These are phyloP conservation scores for Montifringilla adamsi DNA, from an alignment of 2,113 vertebrate genomes.

Conservation along the genomic window DNA sequence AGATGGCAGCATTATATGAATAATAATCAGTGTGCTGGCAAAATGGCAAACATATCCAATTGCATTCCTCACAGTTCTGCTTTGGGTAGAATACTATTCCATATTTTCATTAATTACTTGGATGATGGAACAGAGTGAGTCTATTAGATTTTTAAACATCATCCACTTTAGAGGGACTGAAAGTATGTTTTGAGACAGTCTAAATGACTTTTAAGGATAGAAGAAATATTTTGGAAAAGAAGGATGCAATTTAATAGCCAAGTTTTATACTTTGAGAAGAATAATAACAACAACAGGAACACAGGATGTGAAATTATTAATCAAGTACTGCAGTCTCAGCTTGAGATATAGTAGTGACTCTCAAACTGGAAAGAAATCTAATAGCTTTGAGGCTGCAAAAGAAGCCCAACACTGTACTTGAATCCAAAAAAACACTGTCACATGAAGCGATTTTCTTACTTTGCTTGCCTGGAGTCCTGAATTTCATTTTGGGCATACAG, in stretches of 20 bases:
- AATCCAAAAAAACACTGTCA: not conserved
- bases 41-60: not conserved
- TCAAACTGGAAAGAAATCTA: not conserved
- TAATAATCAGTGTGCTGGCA: not conserved
- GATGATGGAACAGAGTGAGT: not conserved
- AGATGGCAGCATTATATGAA: not conserved
- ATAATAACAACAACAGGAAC: not conserved
- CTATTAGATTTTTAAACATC: not conserved
- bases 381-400: not conserved
- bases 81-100: accelerated
- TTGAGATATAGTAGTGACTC: not conserved
- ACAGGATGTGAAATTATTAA: not conserved
- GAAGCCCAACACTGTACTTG: not conserved
- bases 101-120: not conserved
- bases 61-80: not conserved
- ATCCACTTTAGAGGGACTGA: not conserved
- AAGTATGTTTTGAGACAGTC: not conserved
- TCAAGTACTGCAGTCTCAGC: not conserved
- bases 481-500: not conserved
- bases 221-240: not conserved
- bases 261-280: not conserved
- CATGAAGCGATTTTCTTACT: not conserved
- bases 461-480: not conserved
- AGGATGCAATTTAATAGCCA: not conserved
- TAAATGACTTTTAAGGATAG: not conserved